These are phyloP conservation scores for Spheniscus humboldti DNA, from an alignment of 2,797 vertebrate genomes.

Conservation along the genomic window DNA sequence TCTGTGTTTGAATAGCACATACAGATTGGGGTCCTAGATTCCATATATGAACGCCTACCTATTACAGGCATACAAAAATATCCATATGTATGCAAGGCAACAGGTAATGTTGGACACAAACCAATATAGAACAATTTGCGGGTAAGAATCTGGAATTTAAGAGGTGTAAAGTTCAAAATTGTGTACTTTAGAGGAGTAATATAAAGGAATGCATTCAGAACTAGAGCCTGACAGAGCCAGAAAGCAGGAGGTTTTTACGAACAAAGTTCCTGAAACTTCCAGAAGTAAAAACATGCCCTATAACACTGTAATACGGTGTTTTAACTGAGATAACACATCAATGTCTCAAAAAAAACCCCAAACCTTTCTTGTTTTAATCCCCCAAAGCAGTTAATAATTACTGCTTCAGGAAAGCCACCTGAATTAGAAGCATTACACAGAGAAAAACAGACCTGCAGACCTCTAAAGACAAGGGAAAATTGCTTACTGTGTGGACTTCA, in stretches of 20 bases:
- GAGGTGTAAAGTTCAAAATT: not conserved
- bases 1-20: not conserved
- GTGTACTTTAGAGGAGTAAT: not conserved
- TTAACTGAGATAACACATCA: not conserved
- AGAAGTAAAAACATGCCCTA: not conserved
- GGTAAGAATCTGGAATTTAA: not conserved
- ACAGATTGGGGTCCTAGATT: not conserved
- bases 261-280: not conserved
- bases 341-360: not conserved
- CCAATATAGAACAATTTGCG: fast-evolving
- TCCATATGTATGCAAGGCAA: not conserved
- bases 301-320: not conserved
- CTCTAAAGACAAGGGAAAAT: not conserved
- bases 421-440: not conserved
- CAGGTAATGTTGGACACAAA: not conserved
- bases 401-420: not conserved
- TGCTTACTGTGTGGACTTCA: not conserved
- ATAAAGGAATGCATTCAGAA: not conserved
- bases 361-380: not conserved
- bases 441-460: not conserved
- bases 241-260: not conserved
- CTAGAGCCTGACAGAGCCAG: not conserved
- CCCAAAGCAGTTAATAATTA: not conserved
- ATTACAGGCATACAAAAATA: not conserved
- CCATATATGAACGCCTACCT: not conserved